Base-by-base conservation (phyloP, 1,140 invertebrate species). In the Chironomus tepperi region DNA sequence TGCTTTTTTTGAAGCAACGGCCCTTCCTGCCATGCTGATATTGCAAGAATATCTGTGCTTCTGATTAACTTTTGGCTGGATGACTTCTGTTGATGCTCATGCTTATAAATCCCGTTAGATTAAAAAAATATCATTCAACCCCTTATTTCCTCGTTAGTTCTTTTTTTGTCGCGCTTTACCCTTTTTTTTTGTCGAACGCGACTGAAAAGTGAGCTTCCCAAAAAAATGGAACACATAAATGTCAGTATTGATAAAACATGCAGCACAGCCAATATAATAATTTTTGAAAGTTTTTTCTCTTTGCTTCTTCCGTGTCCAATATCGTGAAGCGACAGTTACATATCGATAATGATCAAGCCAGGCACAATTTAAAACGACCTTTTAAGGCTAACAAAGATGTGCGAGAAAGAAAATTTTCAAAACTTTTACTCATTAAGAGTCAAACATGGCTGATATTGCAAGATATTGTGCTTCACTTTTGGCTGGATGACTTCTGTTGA, bases 161-260 rank as follows among this genome's bases (percentile, higher is more conserved):
- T 34, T 34, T n/a, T n/a, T 34, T 34, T 34, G 24, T 34, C 24
- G 24, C 24, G 24, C 24, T 34, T n/a, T 34, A 34, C 24, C 24
- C 24, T 34, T 34, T 34, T 34, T 34, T 34, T 34, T 34, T 5
- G 24, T 2, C n/a, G n/a, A n/a, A n/a, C n/a, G 43, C 15, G n/a
- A 57, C 47, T 57, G 47, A 57, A 57, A 57, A 57, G 47, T 57
- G 8, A 57, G 47, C 47, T 57, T 15, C 12, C 47, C 12, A 57
- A 57, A 57, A 57, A 57, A 57, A n/a, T 57, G 47, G 47, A 57
- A 57, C 47, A 57, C 47, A 57, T 57, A 57, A 57, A 57, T n/a
- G n/a, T n/a, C 12, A n/a, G n/a, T 57, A 57, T 57, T 57, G 47
- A 57, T 57, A 57, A 57, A 57, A 57, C 47, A 57, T n/a, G n/a